phyloP scores from a whole-genome alignment of 2,888 invertebrate species.

The Pinctada fucata region DNA sequence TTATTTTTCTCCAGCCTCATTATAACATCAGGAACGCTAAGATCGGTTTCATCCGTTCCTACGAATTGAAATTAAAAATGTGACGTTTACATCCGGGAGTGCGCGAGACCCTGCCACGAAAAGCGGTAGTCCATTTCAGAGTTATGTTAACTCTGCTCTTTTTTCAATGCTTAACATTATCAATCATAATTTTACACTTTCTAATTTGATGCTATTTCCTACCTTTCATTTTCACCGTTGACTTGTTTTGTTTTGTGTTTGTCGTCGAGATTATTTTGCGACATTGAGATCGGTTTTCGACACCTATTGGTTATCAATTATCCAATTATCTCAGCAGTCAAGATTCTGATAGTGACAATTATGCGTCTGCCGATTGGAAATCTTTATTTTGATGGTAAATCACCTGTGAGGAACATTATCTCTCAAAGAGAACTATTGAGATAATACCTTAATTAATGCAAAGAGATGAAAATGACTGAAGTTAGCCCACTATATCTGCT shows the following conservation, averaged over 20 bases:
- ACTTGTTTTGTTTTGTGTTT: neutral
- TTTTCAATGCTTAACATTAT: neutral
- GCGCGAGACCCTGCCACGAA: neutral
- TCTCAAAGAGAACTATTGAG: too few relatives aligned
- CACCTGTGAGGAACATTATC: too few relatives aligned
- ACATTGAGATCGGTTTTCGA: slow-evolving; percentile 21
- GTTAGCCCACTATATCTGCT: too few relatives aligned
- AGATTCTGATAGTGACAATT: slow-evolving; percentile 16
- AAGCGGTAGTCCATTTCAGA: neutral
- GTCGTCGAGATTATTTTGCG: slow-evolving; percentile 12
- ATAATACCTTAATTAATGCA: too few relatives aligned
- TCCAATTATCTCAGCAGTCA: slow-evolving; percentile 15
- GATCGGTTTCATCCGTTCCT: slow-evolving; percentile 6
- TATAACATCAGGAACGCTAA: slow-evolving; percentile 13
- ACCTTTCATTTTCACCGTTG: neutral
- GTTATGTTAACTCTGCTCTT: neutral
- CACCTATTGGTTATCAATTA: slow-evolving; percentile 10
- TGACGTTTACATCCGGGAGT: slow-evolving; percentile 1
- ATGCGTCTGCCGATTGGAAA: neutral
- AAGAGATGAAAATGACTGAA: too few relatives aligned
- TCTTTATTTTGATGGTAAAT: neutral
- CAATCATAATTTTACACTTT: slow-evolving; percentile 7
- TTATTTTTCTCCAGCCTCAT: neutral
- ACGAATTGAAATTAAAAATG: neutral
- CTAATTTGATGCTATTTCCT: neutral